Conservation (phyloP, 1,140 invertebrate genomes). For the Plodia interpunctella region DNA sequence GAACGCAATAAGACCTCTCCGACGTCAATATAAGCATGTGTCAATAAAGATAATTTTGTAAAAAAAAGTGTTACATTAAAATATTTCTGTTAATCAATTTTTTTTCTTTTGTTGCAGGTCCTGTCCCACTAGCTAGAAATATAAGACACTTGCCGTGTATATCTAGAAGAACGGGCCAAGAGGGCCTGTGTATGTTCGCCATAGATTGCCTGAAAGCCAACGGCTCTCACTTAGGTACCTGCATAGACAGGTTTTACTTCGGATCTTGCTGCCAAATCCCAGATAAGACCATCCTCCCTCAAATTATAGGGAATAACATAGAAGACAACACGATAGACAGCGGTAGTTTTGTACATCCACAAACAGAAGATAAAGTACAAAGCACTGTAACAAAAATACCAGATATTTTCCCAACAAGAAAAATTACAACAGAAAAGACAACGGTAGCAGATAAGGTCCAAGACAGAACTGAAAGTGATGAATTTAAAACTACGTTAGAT, state of each 20-base stretch:
- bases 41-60: too few relatives aligned
- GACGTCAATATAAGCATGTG: too few relatives aligned
- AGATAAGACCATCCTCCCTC: constrained; percentile 68
- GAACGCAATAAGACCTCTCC: too few relatives aligned
- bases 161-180: constrained; percentile 85
- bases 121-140: constrained; percentile 82
- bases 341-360: constrained; percentile 68
- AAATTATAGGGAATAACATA: constrained; percentile 62
- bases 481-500: constrained; percentile 41
- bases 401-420: constrained; percentile 33
- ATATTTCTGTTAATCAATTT: not conserved
- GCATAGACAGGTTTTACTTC: constrained; percentile 94
- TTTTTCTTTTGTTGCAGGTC: constrained; percentile 59
- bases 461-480: constrained; percentile 41
- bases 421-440: constrained; percentile 32
- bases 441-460: constrained; percentile 31
- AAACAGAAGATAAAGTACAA: constrained; percentile 51
- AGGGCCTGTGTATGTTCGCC: constrained; percentile 95
- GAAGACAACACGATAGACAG: constrained; percentile 72
- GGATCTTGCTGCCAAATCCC: constrained; percentile 90
- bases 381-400: constrained; percentile 39
- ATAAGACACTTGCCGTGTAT: constrained; percentile 92
- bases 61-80: too few relatives aligned
- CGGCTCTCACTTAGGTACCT: constrained; percentile 93
- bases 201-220: constrained; percentile 94